Conservation (phyloP, 2,797 vertebrate genomes). For the Gambelia wislizenii region DNA sequence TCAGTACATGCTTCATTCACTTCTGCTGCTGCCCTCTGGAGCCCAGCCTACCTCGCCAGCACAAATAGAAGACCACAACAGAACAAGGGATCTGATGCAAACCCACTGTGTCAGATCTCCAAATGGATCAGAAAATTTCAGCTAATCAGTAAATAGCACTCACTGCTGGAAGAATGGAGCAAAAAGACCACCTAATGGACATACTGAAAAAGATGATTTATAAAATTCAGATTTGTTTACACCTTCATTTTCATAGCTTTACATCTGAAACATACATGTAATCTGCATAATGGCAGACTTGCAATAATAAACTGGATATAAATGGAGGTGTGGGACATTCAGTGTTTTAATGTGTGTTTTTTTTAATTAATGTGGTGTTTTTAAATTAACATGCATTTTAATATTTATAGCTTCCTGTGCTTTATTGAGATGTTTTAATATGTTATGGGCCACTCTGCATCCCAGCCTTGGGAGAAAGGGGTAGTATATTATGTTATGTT, state of each 20-base stretch:
- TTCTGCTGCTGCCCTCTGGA: neutral
- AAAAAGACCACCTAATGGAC: neutral
- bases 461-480: no score
- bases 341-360: no score
- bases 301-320: no score
- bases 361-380: no score
- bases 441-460: no score
- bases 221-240: neutral
- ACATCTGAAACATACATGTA: neutral
- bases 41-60: no score
- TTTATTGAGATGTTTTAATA: no score
- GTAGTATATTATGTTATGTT: no score
- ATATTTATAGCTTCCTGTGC: no score
- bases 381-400: no score
- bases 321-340: no score
- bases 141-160: neutral
- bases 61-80: neutral
- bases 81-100: neutral
- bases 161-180: neutral
- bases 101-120: neutral
- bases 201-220: neutral
- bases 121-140: neutral
- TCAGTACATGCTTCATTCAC: neutral
- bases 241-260: neutral
- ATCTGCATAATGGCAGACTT: neutral